Evolutionary conservation across 1,140 invertebrate species (phyloP), one percentile per base, ranked within the genome.

Genomic region (Cyphomyrmex costatus): DNA sequence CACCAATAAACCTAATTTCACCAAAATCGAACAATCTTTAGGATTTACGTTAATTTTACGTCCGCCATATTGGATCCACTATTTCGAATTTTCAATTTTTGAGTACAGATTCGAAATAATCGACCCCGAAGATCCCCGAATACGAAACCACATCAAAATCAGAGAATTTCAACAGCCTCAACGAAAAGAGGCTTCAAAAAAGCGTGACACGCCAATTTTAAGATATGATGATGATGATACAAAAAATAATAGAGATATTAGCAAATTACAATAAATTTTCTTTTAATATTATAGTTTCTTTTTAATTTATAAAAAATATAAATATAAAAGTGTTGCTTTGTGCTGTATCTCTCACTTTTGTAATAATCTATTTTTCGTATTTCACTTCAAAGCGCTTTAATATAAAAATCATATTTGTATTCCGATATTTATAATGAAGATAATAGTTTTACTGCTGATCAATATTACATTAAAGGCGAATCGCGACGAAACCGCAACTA

Each of bases 391-490:
- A 24, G 8, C 4, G 46, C 1, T 5, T 4, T 16, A 14, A 8
- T 53, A 51, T 16, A n/a, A 68, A 51, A 77, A 0, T 77, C 0
- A 27, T 14, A 3, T 7, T 51, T 79, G 30, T 53, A 36, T 19
- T 3, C 5, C 1, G 53, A 33, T 36, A 36, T 53, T 33, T 33
- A n/a, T n/a, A 51, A 65, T 51, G 14, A 66, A 53, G 33, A 27
- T 60, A 58, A 65, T 30, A 46, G n/a, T 61, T 60, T 74, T 73
- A 73, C 21, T 33, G 36, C 24, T 4, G 12, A 74, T 73, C 24
- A 60, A 83, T 80, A 42, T 83, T 71, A 58, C 33, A 14, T 60
- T 74, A 74, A 46, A 73, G 27, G 8, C 36, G 36, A 49, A 74
- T 60, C 8, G 56, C 14, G 79, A 73, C 24, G 21, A 73, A 58